phyloP scores from a whole-genome alignment of 2,113 vertebrate genomes.

The Neodontobutis hainanensis region DNA sequence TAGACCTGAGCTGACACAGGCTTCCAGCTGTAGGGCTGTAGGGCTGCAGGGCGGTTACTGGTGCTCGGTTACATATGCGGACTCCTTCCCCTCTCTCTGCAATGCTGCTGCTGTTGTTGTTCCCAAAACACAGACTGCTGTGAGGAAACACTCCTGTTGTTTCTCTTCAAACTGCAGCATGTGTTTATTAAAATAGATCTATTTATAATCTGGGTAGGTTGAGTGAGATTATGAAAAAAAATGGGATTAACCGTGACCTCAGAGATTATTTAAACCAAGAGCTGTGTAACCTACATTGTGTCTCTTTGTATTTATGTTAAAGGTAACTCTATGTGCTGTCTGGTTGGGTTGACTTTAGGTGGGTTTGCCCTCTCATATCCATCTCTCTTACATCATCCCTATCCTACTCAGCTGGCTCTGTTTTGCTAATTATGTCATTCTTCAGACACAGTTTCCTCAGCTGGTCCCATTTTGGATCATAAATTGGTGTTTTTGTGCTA shows the following conservation, averaged over 20 bases:
- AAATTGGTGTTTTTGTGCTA: slow-evolving; percentile 1
- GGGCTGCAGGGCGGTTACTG: slow-evolving; percentile 39
- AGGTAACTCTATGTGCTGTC: not conserved
- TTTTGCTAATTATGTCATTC: slow-evolving; percentile 45
- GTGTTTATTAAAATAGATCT: not conserved
- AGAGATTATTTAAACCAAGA: slow-evolving; percentile 6
- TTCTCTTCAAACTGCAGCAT: not conserved
- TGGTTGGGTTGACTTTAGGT: not conserved
- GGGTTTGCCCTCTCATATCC: slow-evolving; percentile 3
- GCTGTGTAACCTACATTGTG: slow-evolving; percentile 7
- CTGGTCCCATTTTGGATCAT: slow-evolving; percentile 23
- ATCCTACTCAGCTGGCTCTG: slow-evolving; percentile 45
- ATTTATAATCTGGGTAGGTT: not conserved
- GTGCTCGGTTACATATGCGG: slow-evolving; percentile 59
- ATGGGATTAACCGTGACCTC: not conserved
- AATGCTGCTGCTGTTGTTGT: slow-evolving; percentile 23
- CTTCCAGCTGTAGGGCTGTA: slow-evolving; percentile 41
- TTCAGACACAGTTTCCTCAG: slow-evolving; percentile 17
- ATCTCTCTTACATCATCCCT: slow-evolving; percentile 39
- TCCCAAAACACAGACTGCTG: slow-evolving; percentile 42
- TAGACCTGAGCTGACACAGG: slow-evolving; percentile 8
- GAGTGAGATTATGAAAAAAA: slow-evolving; percentile 16
- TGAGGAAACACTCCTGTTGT: slow-evolving; percentile 19
- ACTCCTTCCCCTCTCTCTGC: slow-evolving; percentile 39
- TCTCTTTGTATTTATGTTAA: not conserved